Conservation (phyloP, 2,797 vertebrate species). For the Leptodon cayanensis region DNA sequence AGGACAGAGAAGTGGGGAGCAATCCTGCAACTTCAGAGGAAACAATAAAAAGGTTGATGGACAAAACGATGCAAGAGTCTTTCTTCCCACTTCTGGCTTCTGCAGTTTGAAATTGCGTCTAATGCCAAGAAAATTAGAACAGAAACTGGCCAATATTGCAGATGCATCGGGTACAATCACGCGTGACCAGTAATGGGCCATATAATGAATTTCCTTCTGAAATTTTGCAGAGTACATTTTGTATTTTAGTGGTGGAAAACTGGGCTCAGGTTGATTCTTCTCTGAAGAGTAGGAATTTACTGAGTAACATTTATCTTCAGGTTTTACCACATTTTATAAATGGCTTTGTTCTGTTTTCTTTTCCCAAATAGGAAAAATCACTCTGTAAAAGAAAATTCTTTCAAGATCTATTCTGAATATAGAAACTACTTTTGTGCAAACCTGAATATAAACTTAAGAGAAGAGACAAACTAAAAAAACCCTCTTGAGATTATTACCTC, state of each 20-base stretch:
- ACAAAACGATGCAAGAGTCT: not conserved
- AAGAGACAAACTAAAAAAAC: not conserved
- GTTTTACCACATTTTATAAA: not conserved
- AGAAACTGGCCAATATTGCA: not conserved
- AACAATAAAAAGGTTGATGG: not conserved
- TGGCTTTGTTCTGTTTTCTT: not conserved
- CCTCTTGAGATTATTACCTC: constrained; percentile 31
- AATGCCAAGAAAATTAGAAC: not conserved
- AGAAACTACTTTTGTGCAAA: not conserved
- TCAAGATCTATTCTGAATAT: not conserved
- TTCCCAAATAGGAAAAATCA: not conserved
- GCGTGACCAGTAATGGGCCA: not conserved
- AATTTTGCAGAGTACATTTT: not conserved
- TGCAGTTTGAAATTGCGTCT: not conserved
- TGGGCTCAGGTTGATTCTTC: not conserved
- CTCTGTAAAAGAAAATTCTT: not conserved
- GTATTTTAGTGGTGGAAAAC: not conserved
- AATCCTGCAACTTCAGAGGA: not conserved
- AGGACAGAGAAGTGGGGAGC: not conserved
- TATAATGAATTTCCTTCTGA: not conserved
- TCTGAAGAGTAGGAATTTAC: not conserved
- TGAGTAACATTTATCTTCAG: not conserved
- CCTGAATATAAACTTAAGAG: not conserved
- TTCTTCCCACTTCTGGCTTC: not conserved
- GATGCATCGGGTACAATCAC: not conserved